phyloP scores from a whole-genome alignment of 2,888 invertebrate genomes.

The Lycophotia porphyrea region DNA sequence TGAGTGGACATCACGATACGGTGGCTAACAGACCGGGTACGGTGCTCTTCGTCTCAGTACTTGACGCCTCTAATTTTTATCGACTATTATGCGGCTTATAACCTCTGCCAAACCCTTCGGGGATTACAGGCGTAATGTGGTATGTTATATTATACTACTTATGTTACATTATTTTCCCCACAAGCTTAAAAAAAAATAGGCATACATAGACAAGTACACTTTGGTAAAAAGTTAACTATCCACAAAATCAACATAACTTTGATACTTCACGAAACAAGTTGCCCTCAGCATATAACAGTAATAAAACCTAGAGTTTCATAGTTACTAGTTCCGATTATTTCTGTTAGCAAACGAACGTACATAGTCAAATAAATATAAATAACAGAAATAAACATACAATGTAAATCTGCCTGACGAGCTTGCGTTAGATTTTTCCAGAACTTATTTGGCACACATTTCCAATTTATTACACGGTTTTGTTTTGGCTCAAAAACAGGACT shows the following conservation, averaged over 20 bases:
- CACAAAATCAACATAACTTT: not conserved
- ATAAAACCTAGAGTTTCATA: not conserved
- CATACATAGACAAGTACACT: no score
- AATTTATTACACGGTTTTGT: conserved; percentile 31
- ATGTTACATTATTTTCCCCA: not conserved
- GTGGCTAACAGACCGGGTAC: no score
- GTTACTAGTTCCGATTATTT: not conserved
- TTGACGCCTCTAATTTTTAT: no score
- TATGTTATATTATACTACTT: no score
- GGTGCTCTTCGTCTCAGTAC: no score
- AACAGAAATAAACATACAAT: conserved; percentile 22
- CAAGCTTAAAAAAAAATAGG: no score
- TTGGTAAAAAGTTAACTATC: no score
- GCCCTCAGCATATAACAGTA: not conserved
- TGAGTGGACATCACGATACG: no score
- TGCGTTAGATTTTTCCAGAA: conserved; percentile 42
- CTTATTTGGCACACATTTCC: conserved; percentile 40
- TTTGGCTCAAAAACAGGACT: conserved; percentile 29
- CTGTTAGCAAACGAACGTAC: not conserved
- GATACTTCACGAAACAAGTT: not conserved
- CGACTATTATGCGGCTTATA: no score
- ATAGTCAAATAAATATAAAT: conserved; percentile 35
- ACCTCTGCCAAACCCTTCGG: no score
- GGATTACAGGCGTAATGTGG: no score
- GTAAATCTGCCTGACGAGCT: not conserved